Percentiles rank a stretch among this genome's conserved stretches.
Evolutionary conservation across 2,888 invertebrate species (phyloP).

Genomic region (Pseudanteris insignis): DNA sequence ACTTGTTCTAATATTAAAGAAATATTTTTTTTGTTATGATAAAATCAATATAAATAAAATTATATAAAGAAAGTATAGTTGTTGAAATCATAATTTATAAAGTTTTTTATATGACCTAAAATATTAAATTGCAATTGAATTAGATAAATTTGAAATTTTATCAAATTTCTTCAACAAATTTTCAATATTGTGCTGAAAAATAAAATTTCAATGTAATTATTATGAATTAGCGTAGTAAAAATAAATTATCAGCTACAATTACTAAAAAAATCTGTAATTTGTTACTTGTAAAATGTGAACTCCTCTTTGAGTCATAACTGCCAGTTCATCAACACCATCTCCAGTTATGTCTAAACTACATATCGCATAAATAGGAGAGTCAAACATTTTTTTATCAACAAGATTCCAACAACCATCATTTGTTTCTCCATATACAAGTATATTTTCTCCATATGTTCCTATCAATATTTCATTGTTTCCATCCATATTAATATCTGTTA

Average conservation of each 20-base stretch:
- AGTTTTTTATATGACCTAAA: too few relatives aligned
- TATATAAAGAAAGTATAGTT: too few relatives aligned
- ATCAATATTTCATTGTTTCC: conserved; percentile 75
- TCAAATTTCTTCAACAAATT: too few relatives aligned
- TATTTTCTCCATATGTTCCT: conserved; percentile 75
- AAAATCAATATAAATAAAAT: too few relatives aligned
- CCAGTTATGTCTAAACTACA: conserved; percentile 73
- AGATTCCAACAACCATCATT: conserved; percentile 66
- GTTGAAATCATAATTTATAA: too few relatives aligned
- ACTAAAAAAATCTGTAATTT: conserved; percentile 4
- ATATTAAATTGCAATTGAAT: too few relatives aligned
- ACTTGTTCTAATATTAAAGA: too few relatives aligned
- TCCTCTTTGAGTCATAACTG: conserved; percentile 74
- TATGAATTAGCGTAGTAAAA: background rate
- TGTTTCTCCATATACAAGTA: conserved; percentile 68
- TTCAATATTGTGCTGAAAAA: conserved; percentile 58
- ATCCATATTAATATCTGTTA: conserved; percentile 78
- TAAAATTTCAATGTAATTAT: conserved; percentile 1
- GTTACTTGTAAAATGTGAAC: conserved; percentile 74
- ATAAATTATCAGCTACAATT: background rate
- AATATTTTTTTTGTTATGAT: too few relatives aligned
- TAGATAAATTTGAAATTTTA: too few relatives aligned
- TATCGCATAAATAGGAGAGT: conserved; percentile 72
- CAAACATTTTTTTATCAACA: conserved; percentile 69
- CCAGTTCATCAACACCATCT: conserved; percentile 74